Evolutionary conservation across 1,140 invertebrate genomes (phyloP).

Genomic region (Drosophila kanapiae): DNA sequence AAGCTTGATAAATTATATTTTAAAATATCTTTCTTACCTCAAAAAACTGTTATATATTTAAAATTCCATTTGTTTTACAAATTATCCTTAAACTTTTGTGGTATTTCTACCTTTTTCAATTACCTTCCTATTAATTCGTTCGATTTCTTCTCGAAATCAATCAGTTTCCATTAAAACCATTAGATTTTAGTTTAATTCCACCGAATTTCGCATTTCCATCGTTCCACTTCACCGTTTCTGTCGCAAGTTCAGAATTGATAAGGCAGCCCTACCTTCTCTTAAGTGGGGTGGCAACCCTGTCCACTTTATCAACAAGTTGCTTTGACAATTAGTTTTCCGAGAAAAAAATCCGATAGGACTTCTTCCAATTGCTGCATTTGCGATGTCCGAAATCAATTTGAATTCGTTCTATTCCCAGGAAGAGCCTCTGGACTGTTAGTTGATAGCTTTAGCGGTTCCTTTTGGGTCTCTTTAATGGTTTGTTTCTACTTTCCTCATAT

Average conservation of each 20-base stretch:
- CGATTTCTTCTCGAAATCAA: not conserved
- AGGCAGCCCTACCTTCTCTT: not conserved
- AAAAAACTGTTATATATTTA: too few species aligned
- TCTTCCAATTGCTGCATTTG: not conserved
- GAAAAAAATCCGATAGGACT: not conserved
- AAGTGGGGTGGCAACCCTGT: not conserved
- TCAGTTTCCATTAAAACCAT: not conserved
- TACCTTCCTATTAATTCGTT: not conserved
- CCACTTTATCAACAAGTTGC: not conserved
- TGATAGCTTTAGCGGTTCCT: not conserved
- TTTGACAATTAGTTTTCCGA: constrained; percentile 10
- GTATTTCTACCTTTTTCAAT: not conserved
- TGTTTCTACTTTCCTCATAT: constrained; percentile 2
- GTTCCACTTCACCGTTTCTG: not conserved
- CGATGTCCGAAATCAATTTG: not conserved
- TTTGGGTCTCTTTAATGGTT: constrained; percentile 29
- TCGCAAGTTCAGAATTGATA: not conserved
- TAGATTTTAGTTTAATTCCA: not conserved
- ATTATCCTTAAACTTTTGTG: not conserved
- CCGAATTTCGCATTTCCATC: too few species aligned
- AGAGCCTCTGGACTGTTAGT: constrained; percentile 61
- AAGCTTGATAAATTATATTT: not conserved
- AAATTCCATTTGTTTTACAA: not conserved
- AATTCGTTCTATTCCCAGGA: not conserved
- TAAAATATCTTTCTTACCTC: not conserved